Conservation (phyloP, 2,797 vertebrate genomes). For the Oreortyx pictus region DNA sequence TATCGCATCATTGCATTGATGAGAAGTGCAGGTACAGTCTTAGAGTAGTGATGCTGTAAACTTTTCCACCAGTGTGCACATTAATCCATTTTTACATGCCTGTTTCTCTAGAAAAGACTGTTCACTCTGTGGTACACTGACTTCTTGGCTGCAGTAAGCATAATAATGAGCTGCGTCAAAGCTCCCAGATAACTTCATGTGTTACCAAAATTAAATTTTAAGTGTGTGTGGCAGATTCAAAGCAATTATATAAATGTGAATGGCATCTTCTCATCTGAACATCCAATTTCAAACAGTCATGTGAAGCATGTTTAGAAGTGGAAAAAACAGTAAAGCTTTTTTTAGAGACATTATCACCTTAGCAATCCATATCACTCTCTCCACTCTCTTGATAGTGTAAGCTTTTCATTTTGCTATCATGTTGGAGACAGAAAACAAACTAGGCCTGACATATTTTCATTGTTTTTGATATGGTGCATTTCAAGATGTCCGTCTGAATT, state of each 20-base stretch:
- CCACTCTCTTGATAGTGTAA: neutral
- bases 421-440: neutral
- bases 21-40: neutral
- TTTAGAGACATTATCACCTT: neutral
- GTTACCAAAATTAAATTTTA: neutral
- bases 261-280: neutral
- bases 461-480: constrained; percentile 14
- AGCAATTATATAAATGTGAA: neutral
- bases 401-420: neutral
- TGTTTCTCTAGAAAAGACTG: neutral
- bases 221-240: neutral
- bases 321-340: neutral
- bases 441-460: neutral
- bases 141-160: neutral
- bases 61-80: neutral
- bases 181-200: neutral
- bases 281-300: neutral
- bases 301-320: neutral
- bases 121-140: neutral
- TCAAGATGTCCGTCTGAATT: constrained; percentile 14
- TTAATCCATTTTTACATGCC: neutral
- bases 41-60: neutral
- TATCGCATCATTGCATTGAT: neutral
- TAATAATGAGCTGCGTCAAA: neutral
- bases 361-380: neutral